Evolutionary conservation across 1,140 invertebrate species (phyloP), one percentile per base, ranked within the genome.

Genomic region (Trialeurodes vaporariorum): DNA sequence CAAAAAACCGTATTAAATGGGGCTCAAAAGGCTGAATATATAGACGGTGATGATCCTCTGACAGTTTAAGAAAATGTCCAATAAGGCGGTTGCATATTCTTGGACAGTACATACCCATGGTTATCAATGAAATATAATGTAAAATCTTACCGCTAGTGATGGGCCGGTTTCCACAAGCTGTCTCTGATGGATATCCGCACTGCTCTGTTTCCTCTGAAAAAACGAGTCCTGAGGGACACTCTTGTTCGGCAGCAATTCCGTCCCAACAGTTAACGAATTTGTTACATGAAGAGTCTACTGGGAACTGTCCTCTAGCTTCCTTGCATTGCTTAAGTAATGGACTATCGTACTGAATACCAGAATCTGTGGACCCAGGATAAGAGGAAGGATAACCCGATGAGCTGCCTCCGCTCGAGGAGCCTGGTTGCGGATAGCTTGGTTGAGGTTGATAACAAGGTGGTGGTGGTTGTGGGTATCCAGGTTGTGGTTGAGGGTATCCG

Each of bases 241-340:
- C 78, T 73, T 87, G 83, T 70, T 87, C 86, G 5, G 84, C 77
- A 0, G 82, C 84, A 59, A 81, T 79, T 1, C 84, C 86, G 70
- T 87, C 86, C 87, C 86, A 89, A 69, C 87, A 89, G 73, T 87
- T 88, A 0, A 88, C 69, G 73, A 85, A 89, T 71, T 81, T 83
- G 25, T 81, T 81, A 72, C 87, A 88, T 12, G 79, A 79, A 12
- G 78, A 82, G 0, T 79, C 77, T 25, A 83, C 84, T 0, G 84
- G 80, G 68, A 86, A 86, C 72, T 86, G 85, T 25, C 85, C 83
- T 59, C 85, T 70, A 1, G 73, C 67, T 22, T 65, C 75, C 9
- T 69, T 72, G 59, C 75, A 75, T 61, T 70, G 68, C 24, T 71
- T 65, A 24, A 59, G 63, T 62, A 68, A 62, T 1, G 65, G 25